phyloP scores from a whole-genome alignment of 2,113 vertebrate species.

The Muntiacus reevesi region DNA sequence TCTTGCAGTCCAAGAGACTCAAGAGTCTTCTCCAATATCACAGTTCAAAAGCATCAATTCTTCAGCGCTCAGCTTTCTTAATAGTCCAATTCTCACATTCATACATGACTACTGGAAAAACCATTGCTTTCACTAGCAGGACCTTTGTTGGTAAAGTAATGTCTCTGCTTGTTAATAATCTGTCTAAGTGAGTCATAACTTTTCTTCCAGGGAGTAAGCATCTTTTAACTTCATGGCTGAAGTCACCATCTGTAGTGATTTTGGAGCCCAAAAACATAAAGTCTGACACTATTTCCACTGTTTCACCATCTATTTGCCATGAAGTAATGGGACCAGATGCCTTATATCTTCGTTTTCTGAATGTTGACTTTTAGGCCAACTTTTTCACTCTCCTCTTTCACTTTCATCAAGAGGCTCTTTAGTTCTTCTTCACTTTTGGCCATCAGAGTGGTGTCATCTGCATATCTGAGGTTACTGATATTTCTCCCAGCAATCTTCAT shows the following conservation, averaged over 20 bases:
- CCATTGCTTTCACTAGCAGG: background rate
- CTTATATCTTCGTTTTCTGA: background rate
- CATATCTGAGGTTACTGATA: background rate
- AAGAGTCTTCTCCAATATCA: background rate
- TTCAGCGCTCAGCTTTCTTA: background rate
- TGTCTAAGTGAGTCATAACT: background rate
- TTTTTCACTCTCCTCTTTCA: background rate
- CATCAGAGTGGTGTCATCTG: background rate
- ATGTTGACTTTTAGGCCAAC: background rate
- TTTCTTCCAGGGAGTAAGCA: background rate
- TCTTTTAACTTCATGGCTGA: background rate
- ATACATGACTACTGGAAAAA: background rate
- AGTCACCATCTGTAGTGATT: background rate
- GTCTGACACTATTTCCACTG: background rate
- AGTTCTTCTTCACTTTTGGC: background rate
- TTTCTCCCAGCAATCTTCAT: background rate
- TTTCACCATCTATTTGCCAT: background rate
- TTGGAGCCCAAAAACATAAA: background rate
- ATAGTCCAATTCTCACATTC: background rate
- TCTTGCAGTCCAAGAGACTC: background rate
- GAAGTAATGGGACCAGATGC: background rate
- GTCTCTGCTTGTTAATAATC: background rate
- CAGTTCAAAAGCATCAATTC: background rate
- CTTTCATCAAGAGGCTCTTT: background rate
- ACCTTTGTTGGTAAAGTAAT: background rate